Conservation (phyloP, 2,888 invertebrate species). For the Cantharis nigra region DNA sequence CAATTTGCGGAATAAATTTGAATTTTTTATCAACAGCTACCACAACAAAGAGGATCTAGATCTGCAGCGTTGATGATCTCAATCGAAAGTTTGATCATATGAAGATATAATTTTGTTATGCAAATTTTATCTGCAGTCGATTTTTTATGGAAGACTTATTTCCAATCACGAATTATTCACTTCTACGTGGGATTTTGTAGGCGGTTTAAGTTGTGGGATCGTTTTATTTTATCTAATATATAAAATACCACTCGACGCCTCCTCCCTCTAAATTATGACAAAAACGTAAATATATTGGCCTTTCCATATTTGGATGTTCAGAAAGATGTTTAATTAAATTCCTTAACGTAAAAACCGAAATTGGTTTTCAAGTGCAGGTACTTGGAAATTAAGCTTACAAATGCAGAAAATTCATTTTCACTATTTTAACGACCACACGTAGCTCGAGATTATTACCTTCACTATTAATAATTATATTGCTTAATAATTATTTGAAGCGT, state of each 20-base stretch:
- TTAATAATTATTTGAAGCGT: not conserved
- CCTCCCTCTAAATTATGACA: not conserved
- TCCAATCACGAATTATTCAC: constrained; percentile 7
- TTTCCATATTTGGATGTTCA: not conserved
- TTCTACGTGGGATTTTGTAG: not conserved
- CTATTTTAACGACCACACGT: not conserved
- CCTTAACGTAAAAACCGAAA: not conserved
- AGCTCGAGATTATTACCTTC: not conserved
- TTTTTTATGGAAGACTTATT: not conserved
- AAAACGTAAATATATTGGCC: not conserved
- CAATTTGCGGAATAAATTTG: not conserved
- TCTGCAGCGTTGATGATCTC: not conserved
- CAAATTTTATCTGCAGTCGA: not conserved
- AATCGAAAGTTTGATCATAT: not conserved
- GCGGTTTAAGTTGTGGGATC: constrained; percentile 1
- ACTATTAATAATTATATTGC: not conserved
- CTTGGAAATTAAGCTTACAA: not conserved
- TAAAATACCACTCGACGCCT: not conserved
- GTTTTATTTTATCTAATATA: not conserved
- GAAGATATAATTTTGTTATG: not conserved
- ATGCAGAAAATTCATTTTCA: not conserved
- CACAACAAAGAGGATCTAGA: not conserved
- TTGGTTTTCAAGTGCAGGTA: not conserved
- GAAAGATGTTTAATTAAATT: not conserved
- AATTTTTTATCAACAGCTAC: not conserved